A percentile compares a stretch with the other conserved stretches of the same genome.
Conservation (phyloP, 2,797 vertebrate genomes). For the Pantherophis vulpinus region DNA sequence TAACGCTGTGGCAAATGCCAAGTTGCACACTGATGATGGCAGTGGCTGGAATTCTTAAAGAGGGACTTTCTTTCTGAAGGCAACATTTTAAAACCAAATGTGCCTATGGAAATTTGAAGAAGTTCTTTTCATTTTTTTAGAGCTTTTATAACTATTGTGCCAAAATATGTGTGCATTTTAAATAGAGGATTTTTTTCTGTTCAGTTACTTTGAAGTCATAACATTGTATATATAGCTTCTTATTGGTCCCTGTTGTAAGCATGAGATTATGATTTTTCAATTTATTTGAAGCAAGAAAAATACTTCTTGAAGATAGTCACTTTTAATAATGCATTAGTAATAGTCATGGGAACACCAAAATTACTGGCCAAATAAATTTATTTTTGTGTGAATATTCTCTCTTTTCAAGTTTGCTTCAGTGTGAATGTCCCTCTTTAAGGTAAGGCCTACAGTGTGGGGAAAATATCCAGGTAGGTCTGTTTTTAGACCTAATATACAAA, state of each 20-base stretch:
- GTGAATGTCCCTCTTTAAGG: conserved; percentile 81
- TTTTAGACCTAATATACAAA: conserved; percentile 70
- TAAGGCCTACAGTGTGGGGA: conserved; percentile 77
- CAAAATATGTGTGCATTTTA: conserved; percentile 45
- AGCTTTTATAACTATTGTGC: conserved; percentile 4
- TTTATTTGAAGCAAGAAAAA: conserved; percentile 47
- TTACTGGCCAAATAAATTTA: conserved; percentile 75
- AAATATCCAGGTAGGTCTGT: conserved; percentile 77
- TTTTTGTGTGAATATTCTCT: conserved; percentile 80
- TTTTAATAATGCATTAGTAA: conserved; percentile 65
- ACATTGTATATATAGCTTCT: conserved; percentile 42
- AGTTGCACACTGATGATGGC: conserved; percentile 31
- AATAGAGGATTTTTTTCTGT: conserved; percentile 42
- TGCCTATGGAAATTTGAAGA: background rate
- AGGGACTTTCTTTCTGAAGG: conserved; percentile 61
- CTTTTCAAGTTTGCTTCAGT: conserved; percentile 83
- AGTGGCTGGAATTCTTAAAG: conserved; percentile 69
- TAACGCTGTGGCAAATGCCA: conserved; percentile 49
- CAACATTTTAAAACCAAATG: conserved; percentile 46
- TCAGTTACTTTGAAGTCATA: conserved; percentile 53
- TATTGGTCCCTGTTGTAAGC: conserved; percentile 28
- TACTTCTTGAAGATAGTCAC: conserved; percentile 54
- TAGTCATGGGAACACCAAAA: conserved; percentile 60
- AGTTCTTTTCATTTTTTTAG: conserved; percentile 22
- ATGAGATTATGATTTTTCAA: conserved; percentile 54